phyloP scores from a whole-genome alignment of 2,797 vertebrate genomes.

The Schizopygopsis malacanthus region DNA sequence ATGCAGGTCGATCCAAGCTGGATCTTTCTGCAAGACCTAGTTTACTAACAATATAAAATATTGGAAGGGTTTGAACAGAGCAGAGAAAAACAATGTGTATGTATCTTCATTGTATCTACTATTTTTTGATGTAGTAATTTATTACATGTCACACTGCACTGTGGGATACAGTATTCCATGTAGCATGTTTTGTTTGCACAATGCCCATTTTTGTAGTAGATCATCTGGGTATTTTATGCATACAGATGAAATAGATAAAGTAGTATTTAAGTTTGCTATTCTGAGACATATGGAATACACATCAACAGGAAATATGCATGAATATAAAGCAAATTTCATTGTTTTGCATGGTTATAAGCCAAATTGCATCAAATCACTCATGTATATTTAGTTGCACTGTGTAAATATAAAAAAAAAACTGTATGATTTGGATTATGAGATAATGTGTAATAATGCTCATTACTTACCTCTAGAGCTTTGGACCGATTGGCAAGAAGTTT shows the following conservation, averaged over 20 bases:
- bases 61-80: constrained; percentile 39
- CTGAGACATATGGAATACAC: background rate
- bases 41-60: constrained; percentile 52
- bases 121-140: background rate
- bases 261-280: background rate
- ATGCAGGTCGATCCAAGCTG: constrained; percentile 58
- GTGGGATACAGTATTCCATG: background rate
- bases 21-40: background rate
- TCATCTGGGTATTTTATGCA: background rate
- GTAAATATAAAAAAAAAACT: background rate
- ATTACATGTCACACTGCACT: background rate
- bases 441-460: background rate
- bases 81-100: constrained; percentile 5
- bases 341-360: background rate
- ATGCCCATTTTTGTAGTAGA: background rate
- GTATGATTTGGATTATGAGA: background rate
- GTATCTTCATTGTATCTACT: background rate
- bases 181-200: background rate
- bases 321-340: background rate
- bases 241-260: background rate
- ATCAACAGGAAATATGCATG: background rate
- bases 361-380: background rate
- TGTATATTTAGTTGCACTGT: background rate
- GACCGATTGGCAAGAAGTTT: constrained; percentile 89
- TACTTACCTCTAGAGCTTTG: constrained; percentile 88